Evolutionary conservation across 2,888 invertebrate genomes (phyloP), one percentile per base, ranked within the genome.

Genomic region (Panzeria rudis): DNA sequence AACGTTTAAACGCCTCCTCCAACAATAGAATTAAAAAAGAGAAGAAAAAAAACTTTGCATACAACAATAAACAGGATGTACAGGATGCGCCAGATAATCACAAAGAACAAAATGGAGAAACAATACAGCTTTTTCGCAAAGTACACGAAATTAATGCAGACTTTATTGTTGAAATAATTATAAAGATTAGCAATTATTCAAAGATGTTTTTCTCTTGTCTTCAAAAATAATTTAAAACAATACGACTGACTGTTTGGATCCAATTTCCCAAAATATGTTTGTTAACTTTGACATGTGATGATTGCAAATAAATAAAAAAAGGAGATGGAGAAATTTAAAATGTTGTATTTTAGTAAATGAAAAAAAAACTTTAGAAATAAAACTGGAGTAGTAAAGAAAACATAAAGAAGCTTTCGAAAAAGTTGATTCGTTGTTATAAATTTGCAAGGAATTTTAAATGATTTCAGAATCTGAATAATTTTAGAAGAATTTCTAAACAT

Each of bases 1-100:
- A 83, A 77, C 64, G 71, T 83, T 66, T 83, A 83, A 83, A 83
- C 82, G 82, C 82, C 82, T 83, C 76, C 82, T 47, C 56, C 77
- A 83, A 83, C 64, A 83, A 76, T 32, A 32, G 62, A 41, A 25
- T 47, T 47, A 9, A 61, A 20, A 0, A n/a, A 59, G 13, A 50
- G 15, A 44, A 20, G 47, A 20, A 47, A 64, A 56, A 72, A 64
- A 20, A 2, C 15, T 29, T 54, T 8, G 20, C 20, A 8, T 23
- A 29, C n/a, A 56, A 80, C 75, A 82, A 82, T 68, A 38, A 80
- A 81, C 86, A 82, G 85, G 85, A 85, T 85, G 78, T 85, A 79
- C 82, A 86, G 86, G 86, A 86, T 86, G 86, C 86, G 86, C 86
- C 86, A 86, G 41, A 80, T 81, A 86, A 86, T 83, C 83, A 83